phyloP scores from a whole-genome alignment of 2,113 vertebrate species.

The Rhea pennata region DNA sequence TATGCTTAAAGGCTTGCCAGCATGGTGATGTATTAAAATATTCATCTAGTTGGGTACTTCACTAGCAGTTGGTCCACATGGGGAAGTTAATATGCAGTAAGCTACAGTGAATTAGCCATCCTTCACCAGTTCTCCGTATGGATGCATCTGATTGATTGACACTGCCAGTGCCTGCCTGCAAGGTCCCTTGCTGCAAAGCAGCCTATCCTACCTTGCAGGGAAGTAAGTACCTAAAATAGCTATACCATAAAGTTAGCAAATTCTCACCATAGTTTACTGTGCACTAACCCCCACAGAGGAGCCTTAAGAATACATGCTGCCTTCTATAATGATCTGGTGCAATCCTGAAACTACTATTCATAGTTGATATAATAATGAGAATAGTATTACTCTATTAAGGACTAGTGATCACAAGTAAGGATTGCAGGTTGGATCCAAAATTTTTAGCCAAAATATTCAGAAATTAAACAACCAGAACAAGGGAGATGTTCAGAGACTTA shows the following conservation, averaged over 20 bases:
- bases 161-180: background rate
- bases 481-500: background rate
- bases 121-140: background rate
- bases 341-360: background rate
- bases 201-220: background rate
- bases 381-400: background rate
- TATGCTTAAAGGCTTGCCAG: background rate
- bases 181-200: background rate
- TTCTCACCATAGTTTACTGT: constrained; percentile 1
- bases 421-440: constrained; percentile 35
- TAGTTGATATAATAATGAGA: background rate
- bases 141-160: background rate
- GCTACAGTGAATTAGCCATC: constrained; percentile 7
- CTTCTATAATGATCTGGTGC: background rate
- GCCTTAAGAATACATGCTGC: background rate
- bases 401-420: constrained; percentile 25
- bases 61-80: background rate
- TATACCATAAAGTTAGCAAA: background rate
- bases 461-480: constrained; percentile 33
- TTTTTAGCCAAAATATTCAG: constrained; percentile 26
- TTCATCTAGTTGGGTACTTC: constrained; percentile 13
- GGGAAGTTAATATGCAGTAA: constrained; percentile 3
- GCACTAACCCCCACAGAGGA: background rate
- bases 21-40: background rate
- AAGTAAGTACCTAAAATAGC: background rate